phyloP scores from a whole-genome alignment of 1,140 invertebrate species.

The Mya arenaria region DNA sequence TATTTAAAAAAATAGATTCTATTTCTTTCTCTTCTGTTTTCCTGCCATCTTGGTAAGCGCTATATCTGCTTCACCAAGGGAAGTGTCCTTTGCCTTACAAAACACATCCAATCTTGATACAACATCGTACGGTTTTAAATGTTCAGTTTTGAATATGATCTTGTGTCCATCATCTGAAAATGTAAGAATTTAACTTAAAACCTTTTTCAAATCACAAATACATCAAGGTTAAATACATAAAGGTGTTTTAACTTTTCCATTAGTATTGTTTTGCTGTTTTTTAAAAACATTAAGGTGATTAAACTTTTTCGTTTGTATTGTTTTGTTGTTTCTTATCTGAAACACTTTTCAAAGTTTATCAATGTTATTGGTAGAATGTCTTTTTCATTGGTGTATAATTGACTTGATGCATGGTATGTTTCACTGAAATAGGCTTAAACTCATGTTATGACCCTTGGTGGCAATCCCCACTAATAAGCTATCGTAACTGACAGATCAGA shows the following conservation, averaged over 20 bases:
- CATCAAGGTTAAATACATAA: neutral
- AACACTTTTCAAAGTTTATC: neutral
- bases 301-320: neutral
- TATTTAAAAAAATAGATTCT: too few relatives aligned
- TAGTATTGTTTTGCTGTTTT: neutral
- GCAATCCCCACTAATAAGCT: too few relatives aligned
- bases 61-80: conserved; percentile 11
- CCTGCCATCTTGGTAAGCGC: conserved; percentile 41
- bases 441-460: too few relatives aligned
- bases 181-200: neutral
- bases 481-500: too few relatives aligned
- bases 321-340: neutral
- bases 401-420: too few relatives aligned
- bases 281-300: neutral
- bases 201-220: neutral
- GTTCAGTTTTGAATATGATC: conserved; percentile 43
- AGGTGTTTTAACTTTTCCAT: neutral
- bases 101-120: conserved; percentile 11
- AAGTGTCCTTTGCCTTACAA: conserved; percentile 24
- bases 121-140: conserved; percentile 33
- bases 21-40: conserved; percentile 34
- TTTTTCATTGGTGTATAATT: too few relatives aligned
- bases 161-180: conserved; percentile 47
- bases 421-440: too few relatives aligned
- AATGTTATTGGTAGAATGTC: too few relatives aligned